A percentile compares a stretch with the other conserved stretches of the same genome.
phyloP scores from a whole-genome alignment of 2,888 invertebrate genomes.

The Aleiodes leptofemur region DNA sequence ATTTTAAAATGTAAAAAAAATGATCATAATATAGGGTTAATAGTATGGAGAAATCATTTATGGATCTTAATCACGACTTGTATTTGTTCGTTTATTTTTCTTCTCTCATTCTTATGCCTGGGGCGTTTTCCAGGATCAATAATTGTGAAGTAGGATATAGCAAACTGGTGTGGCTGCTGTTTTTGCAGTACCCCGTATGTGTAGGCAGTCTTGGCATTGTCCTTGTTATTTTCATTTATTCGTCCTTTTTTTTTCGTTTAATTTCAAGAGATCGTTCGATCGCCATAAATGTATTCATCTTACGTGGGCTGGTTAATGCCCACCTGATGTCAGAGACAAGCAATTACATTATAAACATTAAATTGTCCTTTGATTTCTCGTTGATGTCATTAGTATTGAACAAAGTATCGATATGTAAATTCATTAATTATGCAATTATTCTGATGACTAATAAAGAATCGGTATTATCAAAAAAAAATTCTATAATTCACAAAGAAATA shows the following conservation, averaged over 20 bases:
- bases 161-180: conserved; percentile 40
- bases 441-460: too few relatives aligned
- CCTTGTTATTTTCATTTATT: conserved; percentile 51
- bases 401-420: not conserved
- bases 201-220: conserved; percentile 44
- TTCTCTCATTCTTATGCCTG: conserved; percentile 35
- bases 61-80: conserved; percentile 31
- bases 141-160: conserved; percentile 44
- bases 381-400: too few relatives aligned
- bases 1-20: conserved; percentile 29
- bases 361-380: not conserved
- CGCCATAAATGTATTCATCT: conserved; percentile 55
- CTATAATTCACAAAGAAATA: too few relatives aligned
- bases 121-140: conserved; percentile 55
- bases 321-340: conserved; percentile 57
- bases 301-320: conserved; percentile 56
- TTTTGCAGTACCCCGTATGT: conserved; percentile 39
- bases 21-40: not conserved
- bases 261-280: conserved; percentile 43
- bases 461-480: too few relatives aligned
- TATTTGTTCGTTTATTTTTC: conserved; percentile 27
- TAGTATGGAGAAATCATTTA: not conserved
- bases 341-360: not conserved
- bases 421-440: not conserved
- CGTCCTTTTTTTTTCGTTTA: not conserved